Conservation (phyloP, 2,113 vertebrate genomes). For the Corythoichthys haematopterus region DNA sequence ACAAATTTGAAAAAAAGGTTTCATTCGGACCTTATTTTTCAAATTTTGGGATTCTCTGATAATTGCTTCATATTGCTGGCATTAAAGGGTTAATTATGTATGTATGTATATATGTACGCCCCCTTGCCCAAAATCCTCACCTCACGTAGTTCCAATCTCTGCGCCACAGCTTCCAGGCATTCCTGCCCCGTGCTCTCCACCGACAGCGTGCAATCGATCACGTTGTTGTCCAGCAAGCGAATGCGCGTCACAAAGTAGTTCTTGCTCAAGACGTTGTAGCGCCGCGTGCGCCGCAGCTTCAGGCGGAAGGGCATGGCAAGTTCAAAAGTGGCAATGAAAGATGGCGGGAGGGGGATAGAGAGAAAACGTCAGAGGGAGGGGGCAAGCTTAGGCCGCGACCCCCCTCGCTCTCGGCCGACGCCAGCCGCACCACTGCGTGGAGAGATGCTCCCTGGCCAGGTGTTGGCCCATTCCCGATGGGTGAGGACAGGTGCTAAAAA, state of each 20-base stretch:
- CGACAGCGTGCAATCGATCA: conserved; percentile 90
- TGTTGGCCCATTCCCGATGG: conserved; percentile 71
- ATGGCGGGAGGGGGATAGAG: conserved; percentile 5
- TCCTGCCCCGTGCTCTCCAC: conserved; percentile 96
- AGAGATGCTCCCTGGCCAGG: conserved; percentile 66
- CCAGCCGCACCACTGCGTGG: conserved; percentile 59
- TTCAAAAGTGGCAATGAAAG: conserved; percentile 47
- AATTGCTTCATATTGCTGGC: no score
- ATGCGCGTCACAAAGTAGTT: conserved; percentile 96
- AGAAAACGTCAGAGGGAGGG: neutral
- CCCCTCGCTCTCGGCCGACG: conserved; percentile 59
- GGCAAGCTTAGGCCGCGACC: conserved; percentile 36
- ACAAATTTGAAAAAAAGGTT: no score
- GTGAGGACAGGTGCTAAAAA: conserved; percentile 39
- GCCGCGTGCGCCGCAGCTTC: conserved; percentile 86
- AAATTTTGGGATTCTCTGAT: no score
- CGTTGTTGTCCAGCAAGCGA: conserved; percentile 84
- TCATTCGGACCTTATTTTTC: no score
- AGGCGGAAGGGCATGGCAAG: conserved; percentile 91
- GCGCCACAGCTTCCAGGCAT: conserved; percentile 92
- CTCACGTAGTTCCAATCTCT: conserved; percentile 91
- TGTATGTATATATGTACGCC: no score
- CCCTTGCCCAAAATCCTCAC: conserved; percentile 59
- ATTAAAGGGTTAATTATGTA: no score
- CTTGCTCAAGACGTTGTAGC: conserved; percentile 96